A percentile compares a stretch with the other conserved stretches of the same genome.
Evolutionary conservation across 2,113 vertebrate genomes (phyloP).

Genomic region (Prochilodus magdalenae): DNA sequence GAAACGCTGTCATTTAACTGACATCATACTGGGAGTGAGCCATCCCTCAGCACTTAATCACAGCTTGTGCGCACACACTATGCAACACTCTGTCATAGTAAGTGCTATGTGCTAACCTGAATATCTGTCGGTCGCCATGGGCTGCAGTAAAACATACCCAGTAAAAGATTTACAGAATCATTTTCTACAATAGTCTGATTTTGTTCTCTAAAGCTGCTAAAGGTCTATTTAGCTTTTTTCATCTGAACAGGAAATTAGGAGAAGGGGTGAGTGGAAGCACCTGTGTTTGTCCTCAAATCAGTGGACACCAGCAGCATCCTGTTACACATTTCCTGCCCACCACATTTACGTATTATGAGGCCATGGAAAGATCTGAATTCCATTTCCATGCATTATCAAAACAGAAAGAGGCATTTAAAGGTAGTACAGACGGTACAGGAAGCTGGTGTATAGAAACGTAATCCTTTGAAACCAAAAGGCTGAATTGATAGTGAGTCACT

Average conservation of each 20-base stretch:
- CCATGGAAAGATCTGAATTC: slow-evolving; percentile 55
- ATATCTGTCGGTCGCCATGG: background rate
- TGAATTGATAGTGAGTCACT: no score
- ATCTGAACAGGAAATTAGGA: slow-evolving; percentile 67
- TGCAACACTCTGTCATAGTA: background rate
- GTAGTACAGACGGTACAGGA: no score
- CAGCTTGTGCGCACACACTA: background rate
- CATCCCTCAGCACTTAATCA: background rate
- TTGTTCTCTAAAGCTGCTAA: slow-evolving; percentile 8
- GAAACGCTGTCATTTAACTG: slow-evolving; percentile 5
- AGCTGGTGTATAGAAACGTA: slow-evolving; percentile 2
- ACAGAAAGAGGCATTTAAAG: slow-evolving; percentile 7
- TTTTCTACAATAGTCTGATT: background rate
- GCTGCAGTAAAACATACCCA: background rate
- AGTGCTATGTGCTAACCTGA: background rate
- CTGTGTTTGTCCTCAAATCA: slow-evolving; percentile 76
- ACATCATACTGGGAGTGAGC: background rate
- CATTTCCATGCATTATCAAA: slow-evolving; percentile 20
- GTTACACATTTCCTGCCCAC: slow-evolving; percentile 55
- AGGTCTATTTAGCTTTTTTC: slow-evolving; percentile 34
- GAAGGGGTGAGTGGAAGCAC: slow-evolving; percentile 69
- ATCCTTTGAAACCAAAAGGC: background rate
- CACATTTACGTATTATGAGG: slow-evolving; percentile 46
- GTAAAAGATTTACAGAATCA: no score
- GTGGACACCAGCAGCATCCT: slow-evolving; percentile 67